A percentile compares a stretch with the other conserved stretches of the same genome.
Evolutionary conservation across 2,888 invertebrate species (phyloP).

Genomic region (Tenodera sinensis): DNA sequence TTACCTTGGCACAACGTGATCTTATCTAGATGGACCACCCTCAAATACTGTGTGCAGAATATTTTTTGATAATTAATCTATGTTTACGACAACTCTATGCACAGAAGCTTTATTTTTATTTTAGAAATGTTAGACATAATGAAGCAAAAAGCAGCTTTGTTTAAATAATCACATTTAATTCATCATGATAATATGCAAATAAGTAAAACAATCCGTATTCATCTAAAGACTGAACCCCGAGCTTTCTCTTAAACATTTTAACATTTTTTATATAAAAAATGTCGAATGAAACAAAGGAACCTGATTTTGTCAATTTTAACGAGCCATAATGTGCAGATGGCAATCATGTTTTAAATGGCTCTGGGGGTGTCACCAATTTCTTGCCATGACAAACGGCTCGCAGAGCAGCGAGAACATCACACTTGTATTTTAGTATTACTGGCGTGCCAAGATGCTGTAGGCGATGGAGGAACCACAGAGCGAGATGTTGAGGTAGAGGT

Average conservation of each 20-base stretch:
- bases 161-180: neutral
- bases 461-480: neutral
- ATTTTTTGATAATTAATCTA: neutral
- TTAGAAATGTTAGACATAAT: neutral
- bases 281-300: neutral
- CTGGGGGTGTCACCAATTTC: neutral
- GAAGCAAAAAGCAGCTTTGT: neutral
- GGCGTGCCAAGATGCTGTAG: neutral
- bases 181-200: neutral
- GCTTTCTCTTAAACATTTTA: neutral
- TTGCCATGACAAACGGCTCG: neutral
- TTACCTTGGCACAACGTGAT: neutral
- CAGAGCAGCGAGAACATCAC: neutral
- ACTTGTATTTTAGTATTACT: neutral
- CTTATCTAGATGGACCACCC: neutral
- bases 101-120: neutral
- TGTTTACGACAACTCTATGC: neutral
- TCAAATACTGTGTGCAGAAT: neutral
- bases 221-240: conserved; percentile 3
- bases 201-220: neutral
- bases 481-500: neutral
- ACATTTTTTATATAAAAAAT: neutral
- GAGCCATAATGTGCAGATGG: neutral
- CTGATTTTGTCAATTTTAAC: neutral
- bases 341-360: neutral